A percentile compares a stretch with the other conserved stretches of the same genome.
Evolutionary conservation across 2,797 vertebrate genomes (phyloP).

Genomic region (Cyprinodon diabolis): DNA sequence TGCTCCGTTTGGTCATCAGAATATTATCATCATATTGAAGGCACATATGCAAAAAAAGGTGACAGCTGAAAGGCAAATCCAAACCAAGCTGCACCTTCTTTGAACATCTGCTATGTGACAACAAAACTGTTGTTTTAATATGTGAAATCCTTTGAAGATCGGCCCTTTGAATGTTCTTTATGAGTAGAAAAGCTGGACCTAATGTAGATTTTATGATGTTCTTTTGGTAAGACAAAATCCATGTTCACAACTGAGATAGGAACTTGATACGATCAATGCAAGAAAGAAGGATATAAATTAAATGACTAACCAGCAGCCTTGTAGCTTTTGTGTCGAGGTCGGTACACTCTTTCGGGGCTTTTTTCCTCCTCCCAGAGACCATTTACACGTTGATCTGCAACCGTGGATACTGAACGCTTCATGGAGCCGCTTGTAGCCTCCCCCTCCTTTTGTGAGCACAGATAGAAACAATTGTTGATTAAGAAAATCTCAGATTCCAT

Average conservation of each 20-base stretch:
- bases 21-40: too few species aligned
- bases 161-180: too few species aligned
- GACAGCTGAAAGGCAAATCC: too few species aligned
- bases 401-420: constrained; percentile 90
- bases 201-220: too few species aligned
- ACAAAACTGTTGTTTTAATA: too few species aligned
- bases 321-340: constrained; percentile 92
- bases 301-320: constrained; percentile 84
- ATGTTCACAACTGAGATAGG: background rate
- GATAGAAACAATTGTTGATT: constrained; percentile 20
- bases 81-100: too few species aligned
- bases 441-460: constrained; percentile 74
- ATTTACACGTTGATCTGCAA: constrained; percentile 89
- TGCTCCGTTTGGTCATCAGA: too few species aligned
- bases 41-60: too few species aligned
- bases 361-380: constrained; percentile 93
- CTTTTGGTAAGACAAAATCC: background rate
- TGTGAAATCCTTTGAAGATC: too few species aligned
- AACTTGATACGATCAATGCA: background rate
- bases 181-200: too few species aligned
- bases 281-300: background rate
- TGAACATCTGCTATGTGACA: too few species aligned
- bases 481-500: constrained; percentile 21
- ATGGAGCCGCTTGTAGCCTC: constrained; percentile 86
- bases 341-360: constrained; percentile 91